Conservation (phyloP, 2,888 invertebrate genomes). For the Morpho achilles region DNA sequence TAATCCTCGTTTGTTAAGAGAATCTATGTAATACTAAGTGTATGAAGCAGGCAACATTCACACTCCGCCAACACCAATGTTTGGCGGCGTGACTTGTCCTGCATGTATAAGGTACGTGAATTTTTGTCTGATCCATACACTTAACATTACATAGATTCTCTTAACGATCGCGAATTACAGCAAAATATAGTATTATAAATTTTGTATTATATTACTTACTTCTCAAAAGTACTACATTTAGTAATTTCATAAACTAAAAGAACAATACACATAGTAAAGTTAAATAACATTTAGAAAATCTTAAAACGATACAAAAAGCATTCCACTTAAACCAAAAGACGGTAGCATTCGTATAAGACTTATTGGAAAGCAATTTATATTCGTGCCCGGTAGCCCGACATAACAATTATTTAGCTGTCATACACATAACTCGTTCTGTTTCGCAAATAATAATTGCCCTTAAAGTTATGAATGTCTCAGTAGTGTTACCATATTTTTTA, state of each 20-base stretch:
- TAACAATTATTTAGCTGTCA: conserved; percentile 13
- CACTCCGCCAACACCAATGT: too few species aligned
- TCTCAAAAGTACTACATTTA: too few species aligned
- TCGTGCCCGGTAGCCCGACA: conserved; percentile 12
- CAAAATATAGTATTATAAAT: too few species aligned
- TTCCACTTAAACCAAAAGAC: conserved; percentile 1
- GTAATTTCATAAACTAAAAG: too few species aligned
- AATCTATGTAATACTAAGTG: too few species aligned
- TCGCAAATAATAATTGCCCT: conserved; percentile 8
- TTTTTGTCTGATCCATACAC: too few species aligned
- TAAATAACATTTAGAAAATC: neutral
- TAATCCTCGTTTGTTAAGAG: too few species aligned
- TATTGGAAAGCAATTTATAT: conserved; percentile 10
- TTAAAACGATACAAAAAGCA: neutral
- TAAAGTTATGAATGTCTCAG: conserved; percentile 7
- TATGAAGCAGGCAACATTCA: too few species aligned
- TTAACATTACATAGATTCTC: too few species aligned
- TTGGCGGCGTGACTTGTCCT: too few species aligned
- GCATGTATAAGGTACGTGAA: too few species aligned
- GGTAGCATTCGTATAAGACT: conserved; percentile 9
- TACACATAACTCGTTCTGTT: conserved; percentile 8
- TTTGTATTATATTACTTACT: neutral
- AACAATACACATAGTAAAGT: neutral
- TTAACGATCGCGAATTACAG: too few species aligned
- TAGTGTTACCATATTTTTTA: neutral